A percentile compares a stretch with the other conserved stretches of the same genome.
Evolutionary conservation across 2,797 vertebrate genomes (phyloP).

Genomic region (Periparus ater): DNA sequence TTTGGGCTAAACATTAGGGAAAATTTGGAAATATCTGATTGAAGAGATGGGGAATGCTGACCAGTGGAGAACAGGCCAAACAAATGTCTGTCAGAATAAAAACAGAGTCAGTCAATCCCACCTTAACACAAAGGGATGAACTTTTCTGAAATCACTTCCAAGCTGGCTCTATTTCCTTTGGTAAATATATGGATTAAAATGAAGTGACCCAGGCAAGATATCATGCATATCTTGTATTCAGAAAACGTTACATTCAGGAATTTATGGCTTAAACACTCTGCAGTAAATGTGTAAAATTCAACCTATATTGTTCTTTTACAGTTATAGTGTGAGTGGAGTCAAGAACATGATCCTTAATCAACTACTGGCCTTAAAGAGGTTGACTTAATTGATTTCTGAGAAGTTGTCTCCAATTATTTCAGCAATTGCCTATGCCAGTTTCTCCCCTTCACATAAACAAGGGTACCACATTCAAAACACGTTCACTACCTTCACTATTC

Average conservation of each 20-base stretch:
- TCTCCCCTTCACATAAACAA: neutral
- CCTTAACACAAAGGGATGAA: neutral
- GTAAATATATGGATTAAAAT: neutral
- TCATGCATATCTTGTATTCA: neutral
- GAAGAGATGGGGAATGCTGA: neutral
- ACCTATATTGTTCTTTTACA: neutral
- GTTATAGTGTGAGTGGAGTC: neutral
- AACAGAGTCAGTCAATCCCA: neutral
- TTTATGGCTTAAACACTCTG: neutral
- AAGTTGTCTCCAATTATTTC: conserved; percentile 3
- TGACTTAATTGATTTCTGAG: conserved; percentile 1
- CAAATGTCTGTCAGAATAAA: neutral
- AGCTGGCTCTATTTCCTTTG: neutral
- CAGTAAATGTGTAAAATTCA: neutral
- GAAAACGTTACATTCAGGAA: neutral
- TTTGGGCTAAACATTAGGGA: neutral
- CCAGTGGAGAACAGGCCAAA: neutral
- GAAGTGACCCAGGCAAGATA: neutral
- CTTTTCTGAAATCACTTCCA: neutral
- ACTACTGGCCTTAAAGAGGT: neutral
- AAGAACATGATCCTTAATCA: neutral
- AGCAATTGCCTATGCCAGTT: neutral
- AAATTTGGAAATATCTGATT: neutral
- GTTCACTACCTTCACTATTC: neutral
- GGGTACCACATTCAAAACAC: neutral